Base-by-base conservation (phyloP, 2,113 vertebrate species). In the Aldabrachelys gigantea region DNA sequence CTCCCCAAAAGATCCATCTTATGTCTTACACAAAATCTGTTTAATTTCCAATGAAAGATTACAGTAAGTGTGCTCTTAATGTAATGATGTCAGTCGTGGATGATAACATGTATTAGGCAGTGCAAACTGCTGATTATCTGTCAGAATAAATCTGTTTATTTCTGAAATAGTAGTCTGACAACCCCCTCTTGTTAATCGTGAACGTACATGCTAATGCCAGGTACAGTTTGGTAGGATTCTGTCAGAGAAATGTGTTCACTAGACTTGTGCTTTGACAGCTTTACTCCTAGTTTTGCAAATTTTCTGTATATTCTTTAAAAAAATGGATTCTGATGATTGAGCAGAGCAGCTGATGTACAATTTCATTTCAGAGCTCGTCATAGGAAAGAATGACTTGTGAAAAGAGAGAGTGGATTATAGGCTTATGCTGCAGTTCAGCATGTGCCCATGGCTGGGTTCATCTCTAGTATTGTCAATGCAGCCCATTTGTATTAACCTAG, bases 111-210 rank as follows among this genome's bases (percentile, higher is more conserved):
- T 98, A 98, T 98, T 98, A 98, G 96, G 92, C 93, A 97, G 96
- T 88, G 78, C 84, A 95, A 98, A 98, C 97, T 97, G 97, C 97
- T 98, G 98, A 98, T 98, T 97, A 98, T 98, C 98, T 98, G 98
- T 98, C 97, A 97, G 95, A 93, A 96, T 97, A 98, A 98, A 98
- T 98, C 96, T 98, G 97, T 98, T 98, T 98, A 97, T 98, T 98
- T 98, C 96, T 97, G 95, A 98, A 97, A 97, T 87, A 96, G 95
- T 96, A 97, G 90, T 93, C 96, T 97, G 97, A 98, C 97, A 98
- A 94, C 83, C 96, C 96, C 96, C 96, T 94, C 95, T 94, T 97
- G 97, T 97, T 98, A 98, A 98, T 98, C 97, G 87, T 93, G 94
- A 97, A 97, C 97, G 96, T 97, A 97, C 95, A 98, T 93, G 91